Conservation (phyloP, 2,888 invertebrate species). For the Andrena dorsata region DNA sequence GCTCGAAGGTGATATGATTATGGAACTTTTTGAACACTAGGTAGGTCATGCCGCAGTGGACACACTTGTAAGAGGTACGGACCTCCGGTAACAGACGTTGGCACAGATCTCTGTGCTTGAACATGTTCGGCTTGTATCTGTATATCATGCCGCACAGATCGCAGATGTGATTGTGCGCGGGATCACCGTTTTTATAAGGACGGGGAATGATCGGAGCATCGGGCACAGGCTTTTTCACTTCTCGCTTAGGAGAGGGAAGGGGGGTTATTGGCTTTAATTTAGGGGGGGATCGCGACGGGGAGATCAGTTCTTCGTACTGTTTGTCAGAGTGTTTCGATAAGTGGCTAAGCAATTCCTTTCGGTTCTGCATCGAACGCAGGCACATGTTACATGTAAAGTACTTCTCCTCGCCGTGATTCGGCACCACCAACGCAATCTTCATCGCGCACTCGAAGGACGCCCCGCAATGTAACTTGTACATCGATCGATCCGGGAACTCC, state of each 20-base stretch:
- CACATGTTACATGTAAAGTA: conserved; percentile 84
- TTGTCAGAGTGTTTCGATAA: conserved; percentile 79
- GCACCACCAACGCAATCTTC: conserved; percentile 84
- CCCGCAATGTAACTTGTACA: conserved; percentile 81
- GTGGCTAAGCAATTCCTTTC: conserved; percentile 80
- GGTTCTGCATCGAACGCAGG: conserved; percentile 76
- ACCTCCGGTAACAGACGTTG: conserved; percentile 69
- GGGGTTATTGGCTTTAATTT: conserved; percentile 70
- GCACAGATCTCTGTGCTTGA: conserved; percentile 79
- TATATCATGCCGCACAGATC: conserved; percentile 84
- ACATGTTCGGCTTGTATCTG: conserved; percentile 79
- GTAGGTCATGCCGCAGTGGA: conserved; percentile 81
- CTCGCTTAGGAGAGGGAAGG: conserved; percentile 28
- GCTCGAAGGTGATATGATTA: conserved; percentile 75
- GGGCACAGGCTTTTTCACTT: background rate
- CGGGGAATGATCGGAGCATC: conserved; percentile 20
- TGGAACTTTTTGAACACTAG: conserved; percentile 81
- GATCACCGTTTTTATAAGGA: conserved; percentile 82
- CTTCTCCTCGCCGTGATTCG: conserved; percentile 80
- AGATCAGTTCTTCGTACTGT: conserved; percentile 74
- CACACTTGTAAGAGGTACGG: conserved; percentile 79
- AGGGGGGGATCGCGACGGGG: conserved; percentile 69
- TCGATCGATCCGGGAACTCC: conserved; percentile 80
- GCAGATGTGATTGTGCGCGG: conserved; percentile 80
- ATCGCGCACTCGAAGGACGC: conserved; percentile 87